These are phyloP conservation scores for Drosophila anomelani DNA, from an alignment of 2,888 invertebrate genomes.

Conservation along the genomic window DNA sequence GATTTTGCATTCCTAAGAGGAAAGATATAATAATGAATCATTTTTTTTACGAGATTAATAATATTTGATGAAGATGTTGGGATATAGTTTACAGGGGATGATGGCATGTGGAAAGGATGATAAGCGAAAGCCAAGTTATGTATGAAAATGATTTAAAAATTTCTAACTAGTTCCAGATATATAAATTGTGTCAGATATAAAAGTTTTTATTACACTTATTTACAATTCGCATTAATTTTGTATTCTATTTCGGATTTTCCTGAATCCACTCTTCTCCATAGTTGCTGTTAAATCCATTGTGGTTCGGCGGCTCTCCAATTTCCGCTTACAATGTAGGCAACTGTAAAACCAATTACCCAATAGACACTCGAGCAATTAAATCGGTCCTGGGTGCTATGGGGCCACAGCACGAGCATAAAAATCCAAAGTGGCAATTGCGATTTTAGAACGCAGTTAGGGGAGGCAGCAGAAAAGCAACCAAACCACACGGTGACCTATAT, in stretches of 20 bases:
- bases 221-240: background rate
- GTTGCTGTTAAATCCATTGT: constrained; percentile 23
- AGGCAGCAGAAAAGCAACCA: constrained; percentile 2
- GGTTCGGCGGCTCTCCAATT: constrained; percentile 17
- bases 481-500: constrained; percentile 59
- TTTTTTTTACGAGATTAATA: accelerated
- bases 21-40: background rate
- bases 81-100: background rate
- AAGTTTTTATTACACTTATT: background rate
- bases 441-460: constrained; percentile 39
- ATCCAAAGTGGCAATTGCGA: constrained; percentile 55
- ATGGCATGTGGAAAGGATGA: background rate
- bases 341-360: constrained; percentile 58
- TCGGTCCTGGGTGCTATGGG: constrained; percentile 18
- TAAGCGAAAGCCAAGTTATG: constrained; percentile 10
- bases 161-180: background rate
- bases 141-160: background rate
- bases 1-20: constrained; percentile 94
- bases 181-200: background rate
- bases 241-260: background rate
- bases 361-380: constrained; percentile 61
- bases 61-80: background rate
- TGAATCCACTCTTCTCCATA: background rate
- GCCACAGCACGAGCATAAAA: constrained; percentile 39
- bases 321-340: constrained; percentile 43